These are phyloP conservation scores for Apistogramma diplotaenia DNA, from an alignment of 2,113 vertebrate species.

Conservation along the genomic window DNA sequence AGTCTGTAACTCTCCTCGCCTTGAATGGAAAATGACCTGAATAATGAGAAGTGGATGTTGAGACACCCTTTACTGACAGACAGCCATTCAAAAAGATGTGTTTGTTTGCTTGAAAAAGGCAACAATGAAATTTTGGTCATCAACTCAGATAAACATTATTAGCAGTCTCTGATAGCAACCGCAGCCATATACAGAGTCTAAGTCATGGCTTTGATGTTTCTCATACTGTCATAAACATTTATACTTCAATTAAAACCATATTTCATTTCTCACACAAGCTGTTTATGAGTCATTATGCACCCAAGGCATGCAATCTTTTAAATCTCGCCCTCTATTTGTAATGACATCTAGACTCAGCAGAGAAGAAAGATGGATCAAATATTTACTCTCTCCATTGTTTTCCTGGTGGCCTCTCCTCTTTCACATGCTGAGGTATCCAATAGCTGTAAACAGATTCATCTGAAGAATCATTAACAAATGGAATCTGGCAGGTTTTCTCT, in stretches of 20 bases:
- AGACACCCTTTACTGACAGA: conserved; percentile 44
- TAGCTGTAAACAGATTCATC: conserved; percentile 52
- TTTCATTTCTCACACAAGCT: conserved; percentile 61
- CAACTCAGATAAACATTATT: conserved; percentile 61
- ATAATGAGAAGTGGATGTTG: conserved; percentile 56
- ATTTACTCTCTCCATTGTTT: conserved; percentile 78
- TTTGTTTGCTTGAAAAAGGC: conserved; percentile 59
- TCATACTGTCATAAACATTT: conserved; percentile 65
- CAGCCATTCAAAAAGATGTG: conserved; percentile 28
- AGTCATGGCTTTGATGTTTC: conserved; percentile 60
- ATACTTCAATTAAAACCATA: conserved; percentile 71
- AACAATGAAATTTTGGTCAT: conserved; percentile 54
- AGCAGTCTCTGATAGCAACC: conserved; percentile 53
- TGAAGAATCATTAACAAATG: conserved; percentile 62
- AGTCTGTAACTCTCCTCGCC: not conserved
- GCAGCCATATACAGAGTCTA: conserved; percentile 46
- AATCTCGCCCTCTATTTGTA: conserved; percentile 56
- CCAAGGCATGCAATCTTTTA: conserved; percentile 38
- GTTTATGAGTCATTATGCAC: conserved; percentile 56
- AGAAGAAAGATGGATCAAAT: conserved; percentile 73
- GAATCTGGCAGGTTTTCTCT: conserved; percentile 24
- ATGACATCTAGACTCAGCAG: conserved; percentile 71
- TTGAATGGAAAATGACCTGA: conserved; percentile 29
- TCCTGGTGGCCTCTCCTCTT: conserved; percentile 43
- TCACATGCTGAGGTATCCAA: conserved; percentile 48